Evolutionary conservation across 2,888 invertebrate genomes (phyloP).

Genomic region (Atethmia centrago): DNA sequence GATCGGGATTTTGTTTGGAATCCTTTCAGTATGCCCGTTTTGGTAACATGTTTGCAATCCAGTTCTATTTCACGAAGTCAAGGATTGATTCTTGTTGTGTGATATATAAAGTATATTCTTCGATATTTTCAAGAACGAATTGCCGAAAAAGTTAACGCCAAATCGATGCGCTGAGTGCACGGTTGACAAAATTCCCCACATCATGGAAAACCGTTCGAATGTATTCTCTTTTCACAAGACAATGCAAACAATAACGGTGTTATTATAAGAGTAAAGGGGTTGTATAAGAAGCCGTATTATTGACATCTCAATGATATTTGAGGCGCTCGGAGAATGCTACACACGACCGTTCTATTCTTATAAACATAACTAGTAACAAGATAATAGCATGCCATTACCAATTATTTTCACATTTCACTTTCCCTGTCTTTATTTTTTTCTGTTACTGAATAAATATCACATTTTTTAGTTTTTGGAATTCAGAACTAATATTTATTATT

Average conservation of each 20-base stretch:
- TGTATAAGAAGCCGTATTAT: constrained; percentile 31
- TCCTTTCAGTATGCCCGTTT: constrained; percentile 38
- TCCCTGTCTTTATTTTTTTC: constrained; percentile 3
- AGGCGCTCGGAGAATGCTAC: constrained; percentile 6
- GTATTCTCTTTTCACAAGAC: constrained; percentile 19
- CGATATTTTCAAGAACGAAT: background rate
- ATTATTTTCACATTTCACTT: constrained; percentile 42
- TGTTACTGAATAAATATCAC: background rate
- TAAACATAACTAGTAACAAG: constrained; percentile 19
- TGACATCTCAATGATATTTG: constrained; percentile 50
- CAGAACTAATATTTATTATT: background rate
- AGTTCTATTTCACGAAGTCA: constrained; percentile 35
- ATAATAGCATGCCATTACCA: constrained; percentile 29
- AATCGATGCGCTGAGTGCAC: background rate
- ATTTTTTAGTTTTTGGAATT: background rate
- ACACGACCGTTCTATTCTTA: constrained; percentile 10
- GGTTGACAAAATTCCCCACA: background rate
- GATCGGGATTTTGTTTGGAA: background rate
- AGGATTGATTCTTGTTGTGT: background rate
- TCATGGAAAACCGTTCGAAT: background rate
- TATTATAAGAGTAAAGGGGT: background rate
- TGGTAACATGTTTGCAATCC: constrained; percentile 52
- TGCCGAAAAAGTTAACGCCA: background rate
- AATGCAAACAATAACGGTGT: background rate
- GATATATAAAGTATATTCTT: background rate